Evolutionary conservation across 2,113 vertebrate species (phyloP), one percentile per base, ranked within the genome.

Genomic region (Sterrhoptilus dennistouni): DNA sequence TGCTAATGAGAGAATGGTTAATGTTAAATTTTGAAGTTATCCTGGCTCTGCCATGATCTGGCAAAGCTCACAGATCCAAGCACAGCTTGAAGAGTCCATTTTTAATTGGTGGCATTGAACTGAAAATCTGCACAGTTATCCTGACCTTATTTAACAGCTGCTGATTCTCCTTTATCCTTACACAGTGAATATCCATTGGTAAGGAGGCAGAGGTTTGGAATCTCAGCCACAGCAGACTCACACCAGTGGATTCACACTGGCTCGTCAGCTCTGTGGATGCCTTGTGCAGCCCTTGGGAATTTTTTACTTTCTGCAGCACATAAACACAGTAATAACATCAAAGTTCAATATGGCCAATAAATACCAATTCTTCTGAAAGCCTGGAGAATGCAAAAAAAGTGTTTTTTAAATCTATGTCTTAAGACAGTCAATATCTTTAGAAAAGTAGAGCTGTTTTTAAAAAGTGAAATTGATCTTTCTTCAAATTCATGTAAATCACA

Each of bases 261-360:
- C 21, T 74, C 53, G 56, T 16, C 21, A 66, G 13, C 44, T 86
- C 63, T 78, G 56, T 44, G 53, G 52, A 27, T 42, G 14, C 21
- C 82, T 63, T 54, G 31, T 29, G 44, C 35, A 84, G 60, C 35
- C 68, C 60, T 38, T 0, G 1, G 29, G 60, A 78, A 16, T 29
- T 35, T 49, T 83, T 78, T 47, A 47, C 65, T 75, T 87, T 81
- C 60, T 87, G 69, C 77, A 78, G 50, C 47, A 95, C 76, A 74
- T 63, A 81, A 69, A 24, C 44, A 60, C 24, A 20, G 25, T 38
- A 54, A 89, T 63, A 59, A 9, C 33, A 36, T 33, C 25, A 52
- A 9, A 82, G 60, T 50, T 87, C 44, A 71, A 44, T 47, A 82
- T 8, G 22, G 52, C 38, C 3, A 81, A 66, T 10, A 82, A 50